Evolutionary conservation across 2,113 vertebrate genomes (phyloP), one percentile per base, ranked within the genome.

Genomic region (Nothoprocta pentlandii): DNA sequence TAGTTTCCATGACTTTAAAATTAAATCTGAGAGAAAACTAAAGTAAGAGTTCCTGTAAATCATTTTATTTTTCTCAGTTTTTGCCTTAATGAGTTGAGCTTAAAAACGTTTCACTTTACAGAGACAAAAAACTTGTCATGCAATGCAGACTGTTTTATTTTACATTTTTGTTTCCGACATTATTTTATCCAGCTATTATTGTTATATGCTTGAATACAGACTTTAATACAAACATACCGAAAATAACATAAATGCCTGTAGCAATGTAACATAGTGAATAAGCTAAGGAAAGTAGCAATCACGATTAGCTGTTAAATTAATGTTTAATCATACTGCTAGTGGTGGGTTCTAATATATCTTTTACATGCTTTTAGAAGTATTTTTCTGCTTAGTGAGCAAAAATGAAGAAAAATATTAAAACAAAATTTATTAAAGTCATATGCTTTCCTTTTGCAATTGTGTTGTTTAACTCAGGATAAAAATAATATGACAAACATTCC

Each of bases 1-100:
- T 99, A 99, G 99, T 99, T 99, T 99, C 99, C 99, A 99, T 99
- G 99, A 99, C 99, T 98, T 98, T 98, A 93, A 96, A 97, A 98
- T 97, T 98, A 97, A 98, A 98, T 97, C 97, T 97, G 96, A 96
- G 92, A 94, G 90, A 94, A 95, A 94, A 80, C 77, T 79, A 39
- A 95, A 91, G 80, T 75, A 92, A 94, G 92, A 92, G 88, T 77
- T 96, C 94, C 91, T 92, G 89, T 76, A 96, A 95, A 97, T 97
- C 16, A 96, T 86, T 91, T 93, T 28, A 67, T 94, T 94, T 96
- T 94, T 96, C 91, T 85, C 89, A 81, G 69, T 84, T 95, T 81
- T 93, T 63, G 16, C 80, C 88, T 93, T 49, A 59, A 92, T 69
- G 95, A 98, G 90, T 85, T 71, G 88, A 92, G 92, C 74, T 42